phyloP scores from a whole-genome alignment of 2,888 invertebrate genomes.

The Itoplectis maculator region DNA sequence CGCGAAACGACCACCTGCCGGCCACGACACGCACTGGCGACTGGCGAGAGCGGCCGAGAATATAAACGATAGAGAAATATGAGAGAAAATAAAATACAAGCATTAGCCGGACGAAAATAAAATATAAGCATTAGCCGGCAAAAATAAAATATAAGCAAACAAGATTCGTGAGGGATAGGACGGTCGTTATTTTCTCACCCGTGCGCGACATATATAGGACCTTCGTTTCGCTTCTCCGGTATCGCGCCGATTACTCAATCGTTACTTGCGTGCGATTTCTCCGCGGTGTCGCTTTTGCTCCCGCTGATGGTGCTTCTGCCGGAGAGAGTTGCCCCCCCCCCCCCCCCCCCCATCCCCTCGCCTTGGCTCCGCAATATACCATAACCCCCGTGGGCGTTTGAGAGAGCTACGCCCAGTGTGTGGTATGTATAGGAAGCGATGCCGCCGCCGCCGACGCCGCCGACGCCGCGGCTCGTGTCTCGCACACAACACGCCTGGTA shows the following conservation, averaged over 20 bases:
- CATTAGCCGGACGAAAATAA: neutral
- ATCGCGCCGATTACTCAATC: conserved; percentile 66
- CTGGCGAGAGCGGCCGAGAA: neutral
- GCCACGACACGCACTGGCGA: neutral
- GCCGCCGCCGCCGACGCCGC: no score
- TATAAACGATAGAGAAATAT: neutral
- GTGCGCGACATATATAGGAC: neutral
- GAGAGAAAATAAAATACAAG: neutral
- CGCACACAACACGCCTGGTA: conserved; percentile 34
- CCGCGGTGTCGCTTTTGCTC: conserved; percentile 57
- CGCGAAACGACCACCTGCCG: conserved; percentile 21
- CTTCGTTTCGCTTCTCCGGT: conserved; percentile 15
- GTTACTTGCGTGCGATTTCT: conserved; percentile 64
- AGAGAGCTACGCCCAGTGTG: conserved; percentile 59
- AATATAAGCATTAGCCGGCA: neutral
- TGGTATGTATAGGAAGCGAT: conserved; percentile 35
- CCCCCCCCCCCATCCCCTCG: no score
- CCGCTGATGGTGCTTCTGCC: conserved; percentile 42
- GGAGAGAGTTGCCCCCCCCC: conserved; percentile 38
- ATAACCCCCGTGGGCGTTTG: conserved; percentile 56
- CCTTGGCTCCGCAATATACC: conserved; percentile 39
- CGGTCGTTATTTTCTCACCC: conserved; percentile 17
- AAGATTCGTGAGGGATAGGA: conserved; percentile 22
- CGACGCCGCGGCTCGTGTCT: conserved; percentile 45
- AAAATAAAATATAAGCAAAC: neutral